phyloP scores from a whole-genome alignment of 2,888 invertebrate species.

The Limnephilus auricula region DNA sequence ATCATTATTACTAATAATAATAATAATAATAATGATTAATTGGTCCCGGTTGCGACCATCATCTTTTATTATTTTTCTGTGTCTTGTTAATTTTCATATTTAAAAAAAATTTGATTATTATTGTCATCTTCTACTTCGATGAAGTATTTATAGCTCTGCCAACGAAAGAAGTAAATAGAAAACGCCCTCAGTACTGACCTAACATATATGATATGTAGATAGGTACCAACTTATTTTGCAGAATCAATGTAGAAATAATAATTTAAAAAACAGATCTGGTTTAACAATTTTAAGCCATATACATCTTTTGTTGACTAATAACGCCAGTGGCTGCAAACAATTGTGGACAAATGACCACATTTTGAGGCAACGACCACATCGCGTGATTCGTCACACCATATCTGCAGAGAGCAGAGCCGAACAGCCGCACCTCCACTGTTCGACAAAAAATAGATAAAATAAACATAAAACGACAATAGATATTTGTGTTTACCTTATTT shows the following conservation, averaged over 20 bases:
- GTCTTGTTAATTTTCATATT: no score
- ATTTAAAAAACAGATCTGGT: background rate
- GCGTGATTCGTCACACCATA: constrained; percentile 17
- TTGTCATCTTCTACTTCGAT: no score
- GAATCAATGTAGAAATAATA: background rate
- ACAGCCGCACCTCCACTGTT: background rate
- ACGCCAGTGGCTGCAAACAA: background rate
- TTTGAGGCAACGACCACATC: constrained; percentile 17
- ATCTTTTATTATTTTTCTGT: no score
- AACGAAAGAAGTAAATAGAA: background rate
- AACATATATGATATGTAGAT: background rate
- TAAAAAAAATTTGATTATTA: no score
- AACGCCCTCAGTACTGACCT: background rate
- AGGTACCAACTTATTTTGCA: background rate
- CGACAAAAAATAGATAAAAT: background rate
- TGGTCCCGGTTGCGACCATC: no score
- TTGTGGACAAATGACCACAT: constrained; percentile 5
- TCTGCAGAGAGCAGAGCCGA: background rate
- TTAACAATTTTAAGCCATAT: background rate
- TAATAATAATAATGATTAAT: no score
- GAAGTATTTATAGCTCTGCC: no score
- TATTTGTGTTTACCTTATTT: background rate
- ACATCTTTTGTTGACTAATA: background rate
- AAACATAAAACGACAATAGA: background rate
- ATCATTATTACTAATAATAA: no score